Base-by-base conservation (phyloP, 2,888 invertebrate species). In the Drosophila meridiana region DNA sequence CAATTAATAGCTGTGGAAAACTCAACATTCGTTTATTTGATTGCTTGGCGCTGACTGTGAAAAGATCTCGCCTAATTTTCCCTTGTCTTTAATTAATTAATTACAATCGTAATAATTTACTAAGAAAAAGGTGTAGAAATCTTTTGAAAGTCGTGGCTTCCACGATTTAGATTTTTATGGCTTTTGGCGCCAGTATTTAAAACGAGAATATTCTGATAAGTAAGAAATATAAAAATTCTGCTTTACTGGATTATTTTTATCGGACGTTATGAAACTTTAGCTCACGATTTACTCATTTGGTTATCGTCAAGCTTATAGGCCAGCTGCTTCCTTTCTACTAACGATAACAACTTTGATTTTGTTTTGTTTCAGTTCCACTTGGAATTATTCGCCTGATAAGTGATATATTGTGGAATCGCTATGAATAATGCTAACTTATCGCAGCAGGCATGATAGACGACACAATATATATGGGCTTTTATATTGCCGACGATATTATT, bases 1-100 rank as follows among this genome's bases (percentile, higher is more conserved):
- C 73, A 78, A 87, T 89, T 90, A 90, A 87, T 90, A 83, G 88
- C 89, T 77, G 59, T 84, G 84, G 84, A 87, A 89, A 85, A 84
- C 73, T 84, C 72, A 65, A 79, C 70, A 80, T 83, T 68, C 52
- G 75, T 69, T 74, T 72, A 59, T 82, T 73, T 68, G 76, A 74
- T 55, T 58, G 68, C 71, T 68, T 72, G 57, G 64, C 47, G 50
- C 60, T 38, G 80, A 50, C 88, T 84, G 84, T 84, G 78, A 89
- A 86, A 83, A 89, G 76, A 84, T 87, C 73, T 89, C 87, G 87
- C 87, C 87, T 90, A 83, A 87, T 87, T 87, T 85, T 73, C 50
- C 57, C 76, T 71, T 75, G 77, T 76, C 60, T 76, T 79, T 86
- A 83, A 85, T 87, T 87, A 90, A 88, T 90, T 87, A 90, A 85